phyloP scores from a whole-genome alignment of 2,113 vertebrate genomes.

The Cepphus grylle region DNA sequence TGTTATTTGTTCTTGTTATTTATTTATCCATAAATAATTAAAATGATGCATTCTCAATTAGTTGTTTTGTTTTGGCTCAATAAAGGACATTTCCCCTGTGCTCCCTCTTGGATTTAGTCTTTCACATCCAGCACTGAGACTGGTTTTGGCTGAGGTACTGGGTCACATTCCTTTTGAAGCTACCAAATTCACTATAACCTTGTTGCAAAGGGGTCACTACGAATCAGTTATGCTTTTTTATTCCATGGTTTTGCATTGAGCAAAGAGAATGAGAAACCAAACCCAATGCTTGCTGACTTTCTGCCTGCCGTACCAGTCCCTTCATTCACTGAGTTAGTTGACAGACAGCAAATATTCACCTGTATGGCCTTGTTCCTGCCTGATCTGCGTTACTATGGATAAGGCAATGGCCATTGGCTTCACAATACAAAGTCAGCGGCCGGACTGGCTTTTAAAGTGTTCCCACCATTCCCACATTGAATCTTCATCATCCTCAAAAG shows the following conservation, averaged over 20 bases:
- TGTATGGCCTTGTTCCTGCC: background rate
- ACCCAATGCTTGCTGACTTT: background rate
- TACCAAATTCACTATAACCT: background rate
- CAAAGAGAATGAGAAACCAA: background rate
- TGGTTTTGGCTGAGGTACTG: background rate
- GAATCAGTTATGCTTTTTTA: background rate
- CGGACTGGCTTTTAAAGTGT: background rate
- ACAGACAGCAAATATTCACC: background rate
- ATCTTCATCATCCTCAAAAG: background rate
- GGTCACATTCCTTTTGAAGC: background rate
- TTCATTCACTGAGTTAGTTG: background rate
- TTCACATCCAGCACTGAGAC: background rate
- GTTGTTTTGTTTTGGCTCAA: background rate
- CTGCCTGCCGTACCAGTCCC: background rate
- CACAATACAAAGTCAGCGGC: background rate
- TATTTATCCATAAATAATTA: background rate
- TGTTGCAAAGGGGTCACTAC: background rate
- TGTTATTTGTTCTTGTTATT: background rate
- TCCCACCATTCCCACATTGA: rapidly evolving
- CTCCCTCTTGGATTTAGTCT: background rate
- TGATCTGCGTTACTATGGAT: background rate
- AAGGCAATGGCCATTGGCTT: background rate
- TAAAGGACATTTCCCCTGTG: background rate
- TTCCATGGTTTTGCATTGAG: background rate
- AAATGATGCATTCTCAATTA: background rate